Base-by-base conservation (phyloP, 2,888 invertebrate genomes). In the Xestia rhomboidea region DNA sequence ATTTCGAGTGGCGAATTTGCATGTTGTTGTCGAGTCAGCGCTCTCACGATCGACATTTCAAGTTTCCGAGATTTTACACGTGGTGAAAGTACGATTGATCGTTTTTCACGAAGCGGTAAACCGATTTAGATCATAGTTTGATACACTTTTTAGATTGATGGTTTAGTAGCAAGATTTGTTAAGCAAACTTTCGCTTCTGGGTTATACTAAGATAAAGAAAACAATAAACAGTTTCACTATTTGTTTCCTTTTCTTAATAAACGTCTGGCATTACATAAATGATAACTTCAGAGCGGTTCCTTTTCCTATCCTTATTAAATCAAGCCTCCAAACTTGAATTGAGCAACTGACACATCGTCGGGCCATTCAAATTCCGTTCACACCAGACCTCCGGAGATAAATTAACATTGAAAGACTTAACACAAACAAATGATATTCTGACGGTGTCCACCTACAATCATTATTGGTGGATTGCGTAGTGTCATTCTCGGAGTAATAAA, bases 1-100 rank as follows among this genome's bases (percentile, higher is more conserved):
- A 95, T 93, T 95, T 94, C 93, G 93, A 95, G 92, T 93, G 94
- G 95, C 93, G 92, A 94, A 95, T 95, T 95, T 95, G 93, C 95
- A 95, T 95, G 93, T 90, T 90, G 90, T 89, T 90, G 89, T 88
- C 89, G 89, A 90, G 87, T 90, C 89, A 90, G 90, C 91, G 89
- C 88, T 89, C 49, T 84, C 85, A 90, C 89, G 89, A 87, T 89
- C 89, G 90, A 88, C 88, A 79, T 84, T 84, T 85, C 46, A 82
- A 82, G 69, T 77, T 73, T 72, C 74, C 73, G 69, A 84, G 79
- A 84, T 89, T 89, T 89, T 88, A 88, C 89, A 90, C 89, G 89
- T 89, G 92, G 93, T 91, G 92, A 92, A 92, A 92, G 93, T 90
- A 86, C 87, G 89, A 81, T 72, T 81, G 83, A 85, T 86, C 84